Evolutionary conservation across 2,113 vertebrate species (phyloP).

Genomic region (Eudyptes chrysolophus): DNA sequence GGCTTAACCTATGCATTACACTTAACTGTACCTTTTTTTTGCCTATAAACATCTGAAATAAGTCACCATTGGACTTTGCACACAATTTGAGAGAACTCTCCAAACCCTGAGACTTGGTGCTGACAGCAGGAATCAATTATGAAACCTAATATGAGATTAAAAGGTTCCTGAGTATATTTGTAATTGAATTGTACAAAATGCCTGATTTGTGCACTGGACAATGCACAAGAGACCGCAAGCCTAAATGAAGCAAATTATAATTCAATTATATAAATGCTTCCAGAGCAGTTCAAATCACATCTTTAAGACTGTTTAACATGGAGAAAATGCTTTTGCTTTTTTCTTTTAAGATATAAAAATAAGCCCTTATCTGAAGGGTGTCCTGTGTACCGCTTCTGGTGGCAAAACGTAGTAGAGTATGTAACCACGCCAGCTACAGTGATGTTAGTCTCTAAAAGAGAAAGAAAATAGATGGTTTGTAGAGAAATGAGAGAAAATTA

Average conservation of each 20-base stretch:
- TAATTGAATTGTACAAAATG: slow-evolving; percentile 68
- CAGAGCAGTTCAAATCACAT: slow-evolving; percentile 33
- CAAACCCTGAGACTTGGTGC: not conserved
- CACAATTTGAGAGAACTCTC: not conserved
- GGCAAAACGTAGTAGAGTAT: not conserved
- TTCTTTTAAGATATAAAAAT: not conserved
- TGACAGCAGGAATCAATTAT: slow-evolving; percentile 58
- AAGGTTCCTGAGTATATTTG: slow-evolving; percentile 52
- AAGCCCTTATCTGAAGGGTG: not conserved
- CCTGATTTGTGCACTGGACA: slow-evolving; percentile 43
- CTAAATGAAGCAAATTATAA: slow-evolving; percentile 64
- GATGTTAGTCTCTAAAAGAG: not conserved
- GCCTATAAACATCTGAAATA: not conserved
- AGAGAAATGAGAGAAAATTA: not conserved
- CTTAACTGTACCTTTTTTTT: not conserved
- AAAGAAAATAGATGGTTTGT: not conserved
- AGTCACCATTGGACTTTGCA: not conserved
- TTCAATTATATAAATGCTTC: slow-evolving; percentile 64
- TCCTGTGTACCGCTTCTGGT: not conserved
- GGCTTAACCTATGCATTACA: not conserved
- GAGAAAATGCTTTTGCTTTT: not conserved
- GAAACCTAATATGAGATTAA: slow-evolving; percentile 64
- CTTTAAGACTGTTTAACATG: not conserved
- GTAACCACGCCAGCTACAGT: not conserved
- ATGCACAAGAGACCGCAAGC: slow-evolving; percentile 28